A percentile compares a stretch with the other conserved stretches of the same genome.
Evolutionary conservation across 1,140 invertebrate species (phyloP).

Genomic region (Listronotus oregonensis): DNA sequence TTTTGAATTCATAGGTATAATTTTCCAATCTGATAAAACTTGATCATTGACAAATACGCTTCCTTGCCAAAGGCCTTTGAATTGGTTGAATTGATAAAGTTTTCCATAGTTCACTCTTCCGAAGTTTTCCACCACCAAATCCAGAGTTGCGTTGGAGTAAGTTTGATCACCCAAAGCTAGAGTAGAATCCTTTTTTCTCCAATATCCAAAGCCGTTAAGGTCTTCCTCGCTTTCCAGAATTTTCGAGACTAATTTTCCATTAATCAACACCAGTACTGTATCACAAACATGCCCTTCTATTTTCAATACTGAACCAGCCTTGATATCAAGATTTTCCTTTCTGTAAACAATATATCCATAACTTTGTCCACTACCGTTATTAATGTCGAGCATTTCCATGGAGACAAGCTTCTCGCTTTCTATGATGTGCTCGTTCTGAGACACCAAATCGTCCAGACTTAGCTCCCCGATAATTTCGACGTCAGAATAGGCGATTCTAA

Average conservation of each 20-base stretch:
- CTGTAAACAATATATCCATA: slow-evolving; percentile 64
- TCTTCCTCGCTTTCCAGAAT: slow-evolving; percentile 47
- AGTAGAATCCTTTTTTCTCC: slow-evolving; percentile 51
- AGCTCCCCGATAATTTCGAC: slow-evolving; percentile 41
- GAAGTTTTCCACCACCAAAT: slow-evolving; percentile 66
- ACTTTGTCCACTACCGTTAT: slow-evolving; percentile 62
- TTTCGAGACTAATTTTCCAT: slow-evolving; percentile 54
- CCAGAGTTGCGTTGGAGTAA: slow-evolving; percentile 52
- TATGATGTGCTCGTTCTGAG: slow-evolving; percentile 62
- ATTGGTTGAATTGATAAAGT: slow-evolving; percentile 55
- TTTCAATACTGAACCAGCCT: slow-evolving; percentile 45
- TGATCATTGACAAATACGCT: slow-evolving; percentile 51
- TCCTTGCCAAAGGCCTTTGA: slow-evolving; percentile 38
- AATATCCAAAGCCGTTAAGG: slow-evolving; percentile 57
- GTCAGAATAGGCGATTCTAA: slow-evolving; percentile 51
- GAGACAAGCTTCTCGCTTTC: slow-evolving; percentile 54
- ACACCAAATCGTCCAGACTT: slow-evolving; percentile 44
- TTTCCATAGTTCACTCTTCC: slow-evolving; percentile 65
- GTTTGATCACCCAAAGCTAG: slow-evolving; percentile 39
- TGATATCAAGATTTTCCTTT: slow-evolving; percentile 53
- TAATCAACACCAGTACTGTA: slow-evolving; percentile 59
- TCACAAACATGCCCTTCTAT: slow-evolving; percentile 60
- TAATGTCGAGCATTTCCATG: slow-evolving; percentile 65
- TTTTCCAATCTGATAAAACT: slow-evolving; percentile 56
- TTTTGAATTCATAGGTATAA: slow-evolving; percentile 61